Evolutionary conservation across 2,113 vertebrate genomes (phyloP).

Genomic region (Strix uralensis): DNA sequence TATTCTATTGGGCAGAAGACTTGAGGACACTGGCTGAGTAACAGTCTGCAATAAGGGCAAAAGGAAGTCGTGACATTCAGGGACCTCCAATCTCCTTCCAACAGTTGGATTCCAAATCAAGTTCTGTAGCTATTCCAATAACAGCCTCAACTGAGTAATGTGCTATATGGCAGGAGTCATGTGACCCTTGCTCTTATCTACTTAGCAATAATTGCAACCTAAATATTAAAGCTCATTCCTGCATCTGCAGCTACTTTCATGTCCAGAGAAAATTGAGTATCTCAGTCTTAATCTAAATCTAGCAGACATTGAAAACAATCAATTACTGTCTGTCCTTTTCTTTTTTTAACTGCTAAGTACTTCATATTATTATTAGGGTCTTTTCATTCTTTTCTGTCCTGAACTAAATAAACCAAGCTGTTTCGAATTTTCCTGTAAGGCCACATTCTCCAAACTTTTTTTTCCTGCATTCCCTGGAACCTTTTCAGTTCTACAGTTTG

Average conservation of each 20-base stretch:
- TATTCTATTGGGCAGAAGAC: neutral
- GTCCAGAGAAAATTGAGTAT: constrained; percentile 31
- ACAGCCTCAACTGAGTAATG: neutral
- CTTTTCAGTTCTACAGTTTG: neutral
- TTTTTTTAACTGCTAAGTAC: neutral
- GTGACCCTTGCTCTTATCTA: constrained; percentile 43
- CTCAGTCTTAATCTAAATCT: constrained; percentile 36
- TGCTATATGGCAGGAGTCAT: neutral
- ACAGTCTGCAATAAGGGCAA: neutral
- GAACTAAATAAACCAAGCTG: neutral
- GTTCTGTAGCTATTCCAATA: neutral
- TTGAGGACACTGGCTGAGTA: neutral
- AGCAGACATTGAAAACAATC: constrained; percentile 1
- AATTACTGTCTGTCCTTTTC: neutral
- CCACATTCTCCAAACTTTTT: neutral
- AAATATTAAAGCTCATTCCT: constrained; percentile 38
- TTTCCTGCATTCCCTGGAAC: neutral
- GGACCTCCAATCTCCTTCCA: neutral
- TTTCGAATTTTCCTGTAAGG: neutral
- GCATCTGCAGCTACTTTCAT: constrained; percentile 31
- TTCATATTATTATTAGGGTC: neutral
- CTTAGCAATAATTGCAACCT: constrained; percentile 29
- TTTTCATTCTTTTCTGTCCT: neutral
- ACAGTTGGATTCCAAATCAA: neutral
- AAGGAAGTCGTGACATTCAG: rapidly evolving